phyloP scores from a whole-genome alignment of 2,113 vertebrate species.

The Phrynosoma platyrhinos region DNA sequence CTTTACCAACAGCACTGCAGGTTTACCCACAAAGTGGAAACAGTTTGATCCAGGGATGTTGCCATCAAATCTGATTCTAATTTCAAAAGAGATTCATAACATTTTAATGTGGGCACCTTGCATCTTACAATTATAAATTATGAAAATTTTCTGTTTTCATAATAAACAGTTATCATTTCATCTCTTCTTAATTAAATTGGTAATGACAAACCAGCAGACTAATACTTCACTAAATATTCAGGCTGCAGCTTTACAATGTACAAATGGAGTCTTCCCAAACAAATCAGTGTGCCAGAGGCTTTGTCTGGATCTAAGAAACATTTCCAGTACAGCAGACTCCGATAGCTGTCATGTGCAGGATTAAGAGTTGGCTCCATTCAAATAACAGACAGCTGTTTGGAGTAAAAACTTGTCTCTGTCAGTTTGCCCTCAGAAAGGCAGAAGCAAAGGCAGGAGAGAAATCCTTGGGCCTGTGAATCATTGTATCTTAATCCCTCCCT shows the following conservation, averaged over 20 bases:
- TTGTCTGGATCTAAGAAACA: constrained; percentile 74
- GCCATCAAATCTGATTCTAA: background rate
- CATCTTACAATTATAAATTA: background rate
- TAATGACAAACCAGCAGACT: constrained; percentile 63
- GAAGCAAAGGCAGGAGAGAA: background rate
- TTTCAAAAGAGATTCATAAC: constrained; percentile 58
- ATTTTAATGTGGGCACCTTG: constrained; percentile 64
- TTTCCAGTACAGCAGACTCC: constrained; percentile 75
- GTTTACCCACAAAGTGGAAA: no score
- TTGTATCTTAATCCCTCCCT: constrained; percentile 75
- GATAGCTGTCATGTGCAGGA: constrained; percentile 74
- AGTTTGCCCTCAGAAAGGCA: constrained; percentile 67
- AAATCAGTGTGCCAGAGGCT: constrained; percentile 71
- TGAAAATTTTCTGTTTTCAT: constrained; percentile 53
- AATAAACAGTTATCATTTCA: constrained; percentile 55
- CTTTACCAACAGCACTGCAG: no score
- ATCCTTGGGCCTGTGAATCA: constrained; percentile 75
- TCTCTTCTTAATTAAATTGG: constrained; percentile 69
- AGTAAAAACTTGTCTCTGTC: constrained; percentile 72
- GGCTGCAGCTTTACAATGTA: constrained; percentile 49
- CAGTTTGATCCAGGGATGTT: no score
- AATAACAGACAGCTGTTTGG: constrained; percentile 78
- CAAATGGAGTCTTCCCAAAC: constrained; percentile 60
- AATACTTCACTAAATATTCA: constrained; percentile 59
- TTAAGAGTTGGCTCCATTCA: constrained; percentile 78